These are phyloP conservation scores for Agapornis roseicollis DNA, from an alignment of 2,113 vertebrate genomes.

Conservation along the genomic window DNA sequence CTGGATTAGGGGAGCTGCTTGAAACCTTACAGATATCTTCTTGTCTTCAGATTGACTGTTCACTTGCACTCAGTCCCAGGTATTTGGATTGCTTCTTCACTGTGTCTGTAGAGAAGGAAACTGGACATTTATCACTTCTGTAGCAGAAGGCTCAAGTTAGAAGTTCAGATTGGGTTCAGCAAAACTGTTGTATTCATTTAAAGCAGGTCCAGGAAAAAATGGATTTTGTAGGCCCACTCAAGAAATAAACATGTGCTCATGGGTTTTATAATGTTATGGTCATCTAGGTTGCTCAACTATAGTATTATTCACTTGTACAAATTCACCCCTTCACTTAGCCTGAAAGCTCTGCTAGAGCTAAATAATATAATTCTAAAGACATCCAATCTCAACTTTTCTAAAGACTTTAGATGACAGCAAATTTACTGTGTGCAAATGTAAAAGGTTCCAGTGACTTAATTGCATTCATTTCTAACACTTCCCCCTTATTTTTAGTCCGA, in stretches of 20 bases:
- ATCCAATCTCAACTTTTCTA: not conserved
- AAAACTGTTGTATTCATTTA: not conserved
- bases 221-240: not conserved
- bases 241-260: not conserved
- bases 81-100: not conserved
- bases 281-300: not conserved
- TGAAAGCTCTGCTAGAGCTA: conserved; percentile 18
- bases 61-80: not conserved
- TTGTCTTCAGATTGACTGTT: not conserved
- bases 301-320: not conserved
- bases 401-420: not conserved
- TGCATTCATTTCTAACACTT: not conserved
- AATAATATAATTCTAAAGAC: not conserved
- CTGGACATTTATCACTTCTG: not conserved
- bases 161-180: not conserved
- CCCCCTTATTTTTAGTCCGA: not conserved
- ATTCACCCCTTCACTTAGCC: not conserved
- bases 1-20: not conserved
- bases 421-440: not conserved
- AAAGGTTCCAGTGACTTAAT: conserved; percentile 12
- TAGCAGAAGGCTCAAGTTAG: not conserved
- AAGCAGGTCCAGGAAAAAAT: not conserved
- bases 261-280: not conserved
- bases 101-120: not conserved
- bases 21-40: not conserved